Evolutionary conservation across 2,797 vertebrate genomes (phyloP).

Genomic region (Chaetophractus vellerosus): DNA sequence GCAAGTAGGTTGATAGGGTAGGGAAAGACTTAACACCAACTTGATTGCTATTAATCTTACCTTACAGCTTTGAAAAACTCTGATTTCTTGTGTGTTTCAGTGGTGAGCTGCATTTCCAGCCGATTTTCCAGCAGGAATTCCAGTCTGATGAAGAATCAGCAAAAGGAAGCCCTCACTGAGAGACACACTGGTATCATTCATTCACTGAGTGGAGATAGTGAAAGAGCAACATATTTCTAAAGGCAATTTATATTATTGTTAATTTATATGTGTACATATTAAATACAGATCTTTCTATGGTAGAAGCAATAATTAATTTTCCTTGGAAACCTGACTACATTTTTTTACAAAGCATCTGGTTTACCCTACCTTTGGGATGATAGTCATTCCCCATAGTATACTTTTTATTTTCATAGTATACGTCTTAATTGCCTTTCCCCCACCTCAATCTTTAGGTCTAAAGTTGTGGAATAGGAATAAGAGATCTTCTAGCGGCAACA

Average conservation of each 20-base stretch:
- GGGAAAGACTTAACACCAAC: slow-evolving; percentile 37
- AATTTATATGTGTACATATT: not conserved
- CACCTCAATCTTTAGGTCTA: not conserved
- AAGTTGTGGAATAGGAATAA: not conserved
- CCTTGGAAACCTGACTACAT: not conserved
- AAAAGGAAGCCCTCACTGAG: slow-evolving; percentile 82
- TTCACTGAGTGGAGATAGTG: slow-evolving; percentile 75
- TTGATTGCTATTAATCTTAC: slow-evolving; percentile 75
- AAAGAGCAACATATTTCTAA: slow-evolving; percentile 76
- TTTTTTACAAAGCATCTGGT: slow-evolving; percentile 30
- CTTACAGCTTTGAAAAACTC: slow-evolving; percentile 84
- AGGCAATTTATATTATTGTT: slow-evolving; percentile 22
- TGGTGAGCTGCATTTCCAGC: slow-evolving; percentile 81
- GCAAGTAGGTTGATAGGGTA: slow-evolving; percentile 28
- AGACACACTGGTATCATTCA: slow-evolving; percentile 69
- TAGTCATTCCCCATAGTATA: not conserved
- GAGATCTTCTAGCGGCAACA: not conserved
- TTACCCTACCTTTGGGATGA: slow-evolving; percentile 17
- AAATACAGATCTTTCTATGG: not conserved
- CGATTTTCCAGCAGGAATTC: slow-evolving; percentile 77
- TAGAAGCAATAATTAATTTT: not conserved
- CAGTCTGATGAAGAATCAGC: slow-evolving; percentile 81
- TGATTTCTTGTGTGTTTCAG: slow-evolving; percentile 84
- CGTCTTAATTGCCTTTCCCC: slow-evolving; percentile 5
- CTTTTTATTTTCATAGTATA: not conserved